Evolutionary conservation across 2,113 vertebrate species (phyloP).

Genomic region (Sigmodon hispidus): DNA sequence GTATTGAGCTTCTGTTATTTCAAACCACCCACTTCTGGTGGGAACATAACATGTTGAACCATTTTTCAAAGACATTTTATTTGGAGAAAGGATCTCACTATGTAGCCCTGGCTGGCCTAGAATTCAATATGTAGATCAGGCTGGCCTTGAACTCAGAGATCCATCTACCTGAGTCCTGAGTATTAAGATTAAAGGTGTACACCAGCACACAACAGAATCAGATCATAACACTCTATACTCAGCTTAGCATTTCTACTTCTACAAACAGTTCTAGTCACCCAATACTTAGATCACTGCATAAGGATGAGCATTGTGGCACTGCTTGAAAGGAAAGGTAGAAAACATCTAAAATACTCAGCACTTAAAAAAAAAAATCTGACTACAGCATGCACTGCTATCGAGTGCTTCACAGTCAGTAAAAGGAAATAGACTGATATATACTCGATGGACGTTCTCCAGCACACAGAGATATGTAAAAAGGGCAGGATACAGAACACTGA

Average conservation of each 20-base stretch:
- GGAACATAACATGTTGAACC: neutral
- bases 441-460: neutral
- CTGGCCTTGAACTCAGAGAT: neutral
- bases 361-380: neutral
- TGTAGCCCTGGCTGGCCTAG: neutral
- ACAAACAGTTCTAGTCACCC: neutral
- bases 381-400: no score
- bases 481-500: neutral
- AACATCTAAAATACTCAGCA: neutral
- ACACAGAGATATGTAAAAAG: neutral
- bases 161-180: neutral
- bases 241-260: neutral
- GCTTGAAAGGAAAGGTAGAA: neutral
- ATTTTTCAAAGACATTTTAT: neutral
- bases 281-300: neutral
- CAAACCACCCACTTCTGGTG: neutral
- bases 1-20: neutral
- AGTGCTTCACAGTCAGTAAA: neutral
- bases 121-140: neutral
- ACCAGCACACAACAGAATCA: neutral
- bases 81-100: neutral
- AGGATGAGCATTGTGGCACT: neutral
- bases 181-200: neutral
- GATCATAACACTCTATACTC: no score
- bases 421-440: neutral